Conservation (phyloP, 2,113 vertebrate species). For the Carlito syrichta region DNA sequence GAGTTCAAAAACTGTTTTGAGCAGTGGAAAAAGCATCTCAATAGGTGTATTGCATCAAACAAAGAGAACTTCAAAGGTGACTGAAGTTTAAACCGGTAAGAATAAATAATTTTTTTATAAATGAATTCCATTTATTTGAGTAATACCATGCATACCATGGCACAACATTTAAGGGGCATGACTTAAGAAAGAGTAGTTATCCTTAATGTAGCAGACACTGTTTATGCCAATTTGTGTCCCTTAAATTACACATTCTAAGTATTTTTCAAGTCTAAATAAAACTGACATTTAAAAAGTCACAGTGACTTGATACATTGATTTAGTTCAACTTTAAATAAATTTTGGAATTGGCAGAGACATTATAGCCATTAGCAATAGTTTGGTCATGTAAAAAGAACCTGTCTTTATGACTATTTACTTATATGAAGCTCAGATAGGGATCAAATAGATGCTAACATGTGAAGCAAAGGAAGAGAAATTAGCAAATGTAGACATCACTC, state of each 20-base stretch:
- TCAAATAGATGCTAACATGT: background rate
- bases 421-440: background rate
- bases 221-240: background rate
- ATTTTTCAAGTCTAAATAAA: conserved; percentile 34
- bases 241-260: background rate
- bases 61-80: no score
- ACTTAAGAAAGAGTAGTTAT: background rate
- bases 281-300: conserved; percentile 41
- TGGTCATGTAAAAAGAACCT: background rate
- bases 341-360: background rate
- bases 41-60: no score
- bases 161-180: background rate
- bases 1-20: no score
- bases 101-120: no score
- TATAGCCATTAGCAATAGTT: background rate
- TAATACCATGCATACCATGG: no score
- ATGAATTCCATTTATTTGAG: no score
- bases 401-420: background rate
- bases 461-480: background rate
- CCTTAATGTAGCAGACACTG: background rate
- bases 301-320: conserved; percentile 38
- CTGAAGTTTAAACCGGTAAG: no score
- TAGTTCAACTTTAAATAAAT: conserved; percentile 26
- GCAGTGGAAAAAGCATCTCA: no score
- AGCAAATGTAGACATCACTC: background rate